Conservation (phyloP, 2,888 invertebrate genomes). For the Mantis religiosa region DNA sequence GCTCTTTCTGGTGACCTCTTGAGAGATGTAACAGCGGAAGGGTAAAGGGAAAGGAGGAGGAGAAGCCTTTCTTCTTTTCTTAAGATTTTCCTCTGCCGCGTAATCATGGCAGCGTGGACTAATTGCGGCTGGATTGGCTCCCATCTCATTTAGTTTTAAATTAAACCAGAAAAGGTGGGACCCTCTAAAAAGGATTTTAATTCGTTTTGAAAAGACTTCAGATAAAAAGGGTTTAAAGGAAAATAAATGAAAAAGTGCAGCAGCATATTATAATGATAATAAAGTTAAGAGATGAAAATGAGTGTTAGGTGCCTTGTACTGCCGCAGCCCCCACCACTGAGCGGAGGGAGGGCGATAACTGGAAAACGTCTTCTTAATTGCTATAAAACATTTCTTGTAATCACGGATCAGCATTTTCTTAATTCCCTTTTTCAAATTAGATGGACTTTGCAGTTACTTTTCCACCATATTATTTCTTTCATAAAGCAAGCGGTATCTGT, state of each 20-base stretch:
- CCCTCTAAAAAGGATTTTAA: neutral
- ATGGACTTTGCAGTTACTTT: neutral
- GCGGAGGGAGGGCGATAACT: neutral
- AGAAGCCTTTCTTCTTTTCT: neutral
- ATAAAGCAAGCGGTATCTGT: neutral
- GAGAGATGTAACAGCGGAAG: neutral
- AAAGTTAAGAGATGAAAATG: conserved; percentile 1
- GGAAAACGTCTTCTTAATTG: conserved; percentile 20
- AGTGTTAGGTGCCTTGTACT: neutral
- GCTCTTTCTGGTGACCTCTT: neutral
- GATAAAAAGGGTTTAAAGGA: neutral
- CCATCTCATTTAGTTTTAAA: conserved; percentile 15
- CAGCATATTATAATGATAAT: conserved; percentile 16
- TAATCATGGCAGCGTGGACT: conserved; percentile 1
- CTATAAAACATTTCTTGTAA: conserved; percentile 17
- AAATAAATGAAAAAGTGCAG: neutral
- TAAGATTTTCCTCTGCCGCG: neutral
- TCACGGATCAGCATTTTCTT: conserved; percentile 5
- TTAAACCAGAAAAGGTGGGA: conserved; percentile 6
- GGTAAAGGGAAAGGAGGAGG: neutral
- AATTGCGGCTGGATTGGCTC: conserved; percentile 11
- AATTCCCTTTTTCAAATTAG: neutral
- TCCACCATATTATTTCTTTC: neutral
- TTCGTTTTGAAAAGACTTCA: conserved; percentile 1
- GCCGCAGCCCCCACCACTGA: neutral